A percentile compares a stretch with the other conserved stretches of the same genome.
Evolutionary conservation across 2,797 vertebrate genomes (phyloP).

Genomic region (Anableps anableps): DNA sequence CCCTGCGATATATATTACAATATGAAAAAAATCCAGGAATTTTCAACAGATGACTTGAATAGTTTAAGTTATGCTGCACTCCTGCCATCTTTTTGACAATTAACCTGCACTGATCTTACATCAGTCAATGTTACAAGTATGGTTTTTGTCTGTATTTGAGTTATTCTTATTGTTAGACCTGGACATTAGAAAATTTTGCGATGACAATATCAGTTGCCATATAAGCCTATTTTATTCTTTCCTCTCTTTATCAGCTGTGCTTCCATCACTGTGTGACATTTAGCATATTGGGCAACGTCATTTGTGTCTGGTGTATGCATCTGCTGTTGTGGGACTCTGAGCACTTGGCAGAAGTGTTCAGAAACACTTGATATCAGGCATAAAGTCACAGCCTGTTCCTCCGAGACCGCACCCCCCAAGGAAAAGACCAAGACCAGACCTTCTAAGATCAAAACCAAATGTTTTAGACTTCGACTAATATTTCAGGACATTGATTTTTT

Average conservation of each 20-base stretch:
- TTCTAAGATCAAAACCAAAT: not conserved
- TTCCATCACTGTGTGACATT: too few relatives aligned
- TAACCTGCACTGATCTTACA: not conserved
- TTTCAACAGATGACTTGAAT: too few relatives aligned
- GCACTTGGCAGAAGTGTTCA: not conserved
- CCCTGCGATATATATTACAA: too few relatives aligned
- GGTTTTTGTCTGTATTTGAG: not conserved
- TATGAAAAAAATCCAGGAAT: too few relatives aligned
- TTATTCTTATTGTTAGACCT: too few relatives aligned
- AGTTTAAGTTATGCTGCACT: too few relatives aligned
- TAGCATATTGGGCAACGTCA: too few relatives aligned
- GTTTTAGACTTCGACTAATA: not conserved
- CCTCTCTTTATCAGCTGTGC: not conserved
- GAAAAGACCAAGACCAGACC: too few relatives aligned
- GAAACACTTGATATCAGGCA: not conserved
- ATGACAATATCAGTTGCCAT: not conserved
- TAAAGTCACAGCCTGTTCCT: not conserved
- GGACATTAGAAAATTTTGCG: not conserved
- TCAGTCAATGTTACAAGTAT: not conserved
- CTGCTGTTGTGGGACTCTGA: too few relatives aligned
- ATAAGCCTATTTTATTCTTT: not conserved
- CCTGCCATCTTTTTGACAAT: too few relatives aligned
- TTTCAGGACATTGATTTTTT: not conserved
- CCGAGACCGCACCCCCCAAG: too few relatives aligned
- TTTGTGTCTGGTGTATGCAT: not conserved